phyloP scores from a whole-genome alignment of 2,113 vertebrate genomes.

The Caranx ignobilis region DNA sequence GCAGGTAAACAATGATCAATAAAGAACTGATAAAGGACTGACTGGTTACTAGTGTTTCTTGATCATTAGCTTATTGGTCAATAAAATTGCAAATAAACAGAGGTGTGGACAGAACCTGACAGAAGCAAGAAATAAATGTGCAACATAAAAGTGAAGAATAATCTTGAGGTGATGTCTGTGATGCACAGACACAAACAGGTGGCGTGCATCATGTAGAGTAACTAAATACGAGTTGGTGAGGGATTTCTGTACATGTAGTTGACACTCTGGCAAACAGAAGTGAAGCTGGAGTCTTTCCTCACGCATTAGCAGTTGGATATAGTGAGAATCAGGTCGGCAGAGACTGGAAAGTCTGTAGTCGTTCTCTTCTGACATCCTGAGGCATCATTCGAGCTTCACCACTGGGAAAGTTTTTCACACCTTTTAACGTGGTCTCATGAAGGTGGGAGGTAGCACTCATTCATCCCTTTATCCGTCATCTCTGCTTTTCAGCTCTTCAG shows the following conservation, averaged over 20 bases:
- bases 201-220: slow-evolving; percentile 22
- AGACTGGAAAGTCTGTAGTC: slow-evolving; percentile 6
- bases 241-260: slow-evolving; percentile 54
- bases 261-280: slow-evolving; percentile 24
- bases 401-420: not conserved
- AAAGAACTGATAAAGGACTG: not conserved
- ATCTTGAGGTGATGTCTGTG: slow-evolving; percentile 17
- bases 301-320: not conserved
- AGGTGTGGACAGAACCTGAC: slow-evolving; percentile 1
- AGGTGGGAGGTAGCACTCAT: slow-evolving; percentile 23
- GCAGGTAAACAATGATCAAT: not conserved
- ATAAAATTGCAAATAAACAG: slow-evolving; percentile 4
- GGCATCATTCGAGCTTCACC: slow-evolving; percentile 5
- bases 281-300: slow-evolving; percentile 6
- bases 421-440: not conserved
- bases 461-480: slow-evolving; percentile 38
- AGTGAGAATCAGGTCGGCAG: slow-evolving; percentile 31
- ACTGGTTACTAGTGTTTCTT: slow-evolving; percentile 41
- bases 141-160: not conserved
- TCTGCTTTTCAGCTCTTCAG: slow-evolving; percentile 24
- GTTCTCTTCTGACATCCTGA: slow-evolving; percentile 25
- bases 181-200: not conserved
- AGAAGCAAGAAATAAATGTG: not conserved
- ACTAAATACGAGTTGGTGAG: slow-evolving; percentile 11
- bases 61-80: slow-evolving; percentile 61